Percentiles rank a stretch among this genome's conserved stretches.
These are phyloP conservation scores for Drosophila fuyamai DNA, from an alignment of 1,140 invertebrate genomes.

Conservation along the genomic window DNA sequence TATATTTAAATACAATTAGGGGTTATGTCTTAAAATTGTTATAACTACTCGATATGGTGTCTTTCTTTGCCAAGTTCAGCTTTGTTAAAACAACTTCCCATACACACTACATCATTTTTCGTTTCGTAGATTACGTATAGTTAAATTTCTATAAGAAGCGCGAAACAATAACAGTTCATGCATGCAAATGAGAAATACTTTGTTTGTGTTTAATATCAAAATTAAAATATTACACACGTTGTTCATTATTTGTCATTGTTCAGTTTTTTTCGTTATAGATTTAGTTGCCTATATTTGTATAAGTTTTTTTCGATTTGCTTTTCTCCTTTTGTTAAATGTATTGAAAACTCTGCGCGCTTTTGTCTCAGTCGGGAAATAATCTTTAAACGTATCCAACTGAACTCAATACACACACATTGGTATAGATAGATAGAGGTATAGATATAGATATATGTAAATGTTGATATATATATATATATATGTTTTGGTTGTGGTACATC, in stretches of 20 bases:
- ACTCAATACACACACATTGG: conserved; percentile 22
- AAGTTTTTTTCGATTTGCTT: conserved; percentile 27
- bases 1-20: conserved; percentile 14
- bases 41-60: conserved; percentile 68
- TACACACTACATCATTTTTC: conserved; percentile 17
- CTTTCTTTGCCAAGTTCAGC: conserved; percentile 46
- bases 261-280: conserved; percentile 75
- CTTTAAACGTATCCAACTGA: conserved; percentile 29
- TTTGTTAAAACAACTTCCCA: conserved; percentile 45
- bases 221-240: conserved; percentile 65
- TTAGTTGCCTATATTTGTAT: conserved; percentile 60
- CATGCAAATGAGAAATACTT: conserved; percentile 8
- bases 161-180: conserved; percentile 11
- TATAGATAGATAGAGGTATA: conserved; percentile 35
- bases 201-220: conserved; percentile 25
- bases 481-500: conserved; percentile 59
- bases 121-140: conserved; percentile 56
- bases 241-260: conserved; percentile 80
- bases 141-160: conserved; percentile 39
- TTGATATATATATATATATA: conserved; percentile 38
- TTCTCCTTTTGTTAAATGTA: conserved; percentile 22
- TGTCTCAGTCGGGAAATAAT: conserved; percentile 46
- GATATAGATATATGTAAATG: conserved; percentile 25
- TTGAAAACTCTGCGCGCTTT: conserved; percentile 23
- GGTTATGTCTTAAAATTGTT: conserved; percentile 32